Conservation (phyloP, 2,113 vertebrate species). For the Boleophthalmus pectinirostris region DNA sequence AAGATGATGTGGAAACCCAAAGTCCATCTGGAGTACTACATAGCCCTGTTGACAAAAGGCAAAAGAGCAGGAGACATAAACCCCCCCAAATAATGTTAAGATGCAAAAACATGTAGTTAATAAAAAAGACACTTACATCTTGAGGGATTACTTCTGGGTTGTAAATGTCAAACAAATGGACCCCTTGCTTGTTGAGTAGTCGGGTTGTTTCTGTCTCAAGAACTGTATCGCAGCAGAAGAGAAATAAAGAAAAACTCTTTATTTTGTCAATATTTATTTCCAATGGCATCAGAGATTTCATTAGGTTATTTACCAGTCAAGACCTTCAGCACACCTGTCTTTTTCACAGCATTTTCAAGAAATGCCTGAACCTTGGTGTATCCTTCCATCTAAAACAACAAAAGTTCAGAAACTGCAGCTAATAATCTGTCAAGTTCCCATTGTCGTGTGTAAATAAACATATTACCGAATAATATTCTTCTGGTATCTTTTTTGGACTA, state of each 20-base stretch:
- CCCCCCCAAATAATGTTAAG: not conserved
- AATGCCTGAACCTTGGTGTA: conserved; percentile 52
- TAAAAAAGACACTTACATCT: conserved; percentile 65
- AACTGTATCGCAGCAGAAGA: conserved; percentile 61
- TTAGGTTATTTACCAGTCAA: conserved; percentile 72
- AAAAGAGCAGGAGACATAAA: not conserved
- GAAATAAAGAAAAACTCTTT: not conserved
- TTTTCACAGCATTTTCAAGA: conserved; percentile 70
- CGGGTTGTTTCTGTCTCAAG: conserved; percentile 73
- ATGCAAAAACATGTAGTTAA: too few species aligned
- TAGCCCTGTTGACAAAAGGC: conserved; percentile 72
- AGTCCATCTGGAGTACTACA: conserved; percentile 82
- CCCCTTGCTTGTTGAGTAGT: conserved; percentile 81
- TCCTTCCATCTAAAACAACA: conserved; percentile 43
- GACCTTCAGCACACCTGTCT: conserved; percentile 80
- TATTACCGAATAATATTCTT: conserved; percentile 42
- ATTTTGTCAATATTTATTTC: not conserved
- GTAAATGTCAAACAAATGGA: conserved; percentile 78
- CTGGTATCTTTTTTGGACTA: conserved; percentile 5
- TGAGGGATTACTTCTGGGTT: conserved; percentile 78
- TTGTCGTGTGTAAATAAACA: not conserved
- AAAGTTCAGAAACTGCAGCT: not conserved
- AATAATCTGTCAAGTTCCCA: not conserved
- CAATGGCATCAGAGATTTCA: not conserved
- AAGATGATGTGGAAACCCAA: conserved; percentile 83